These are phyloP conservation scores for Meteorus colon DNA, from an alignment of 2,888 invertebrate species.

Conservation along the genomic window DNA sequence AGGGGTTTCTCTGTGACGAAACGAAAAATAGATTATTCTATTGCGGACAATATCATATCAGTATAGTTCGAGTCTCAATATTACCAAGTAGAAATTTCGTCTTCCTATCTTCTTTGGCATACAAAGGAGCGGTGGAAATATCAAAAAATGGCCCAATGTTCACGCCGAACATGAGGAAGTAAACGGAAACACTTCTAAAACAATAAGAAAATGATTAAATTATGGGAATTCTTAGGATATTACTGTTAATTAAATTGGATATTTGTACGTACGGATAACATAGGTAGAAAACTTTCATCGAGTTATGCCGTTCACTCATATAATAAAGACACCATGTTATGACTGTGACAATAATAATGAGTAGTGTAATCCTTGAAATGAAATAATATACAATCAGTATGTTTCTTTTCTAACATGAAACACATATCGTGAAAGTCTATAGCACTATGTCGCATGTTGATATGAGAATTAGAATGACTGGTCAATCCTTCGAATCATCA, in stretches of 20 bases:
- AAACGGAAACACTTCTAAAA: slow-evolving; percentile 80
- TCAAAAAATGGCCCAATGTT: slow-evolving; percentile 86
- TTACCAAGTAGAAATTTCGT: slow-evolving; percentile 67
- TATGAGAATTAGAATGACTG: too few relatives aligned
- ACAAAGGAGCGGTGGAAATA: slow-evolving; percentile 70
- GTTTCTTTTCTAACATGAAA: neutral
- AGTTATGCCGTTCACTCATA: slow-evolving; percentile 83
- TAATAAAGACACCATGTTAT: slow-evolving; percentile 82
- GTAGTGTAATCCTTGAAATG: slow-evolving; percentile 77
- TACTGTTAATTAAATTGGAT: neutral
- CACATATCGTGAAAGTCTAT: too few relatives aligned
- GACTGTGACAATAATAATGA: slow-evolving; percentile 77
- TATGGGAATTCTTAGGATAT: slow-evolving; percentile 12
- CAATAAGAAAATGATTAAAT: slow-evolving; percentile 13
- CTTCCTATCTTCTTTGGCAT: slow-evolving; percentile 70
- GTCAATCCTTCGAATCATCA: too few relatives aligned
- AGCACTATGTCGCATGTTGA: too few relatives aligned
- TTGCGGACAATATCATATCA: too few relatives aligned
- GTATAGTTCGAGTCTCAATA: neutral
- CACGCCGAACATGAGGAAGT: slow-evolving; percentile 87
- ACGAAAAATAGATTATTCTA: neutral
- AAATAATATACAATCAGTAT: slow-evolving; percentile 22
- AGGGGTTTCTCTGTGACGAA: slow-evolving; percentile 77
- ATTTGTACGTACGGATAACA: slow-evolving; percentile 89
- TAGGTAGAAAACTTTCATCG: slow-evolving; percentile 87